phyloP scores from a whole-genome alignment of 2,888 invertebrate species.

The Drosophila emarginata region DNA sequence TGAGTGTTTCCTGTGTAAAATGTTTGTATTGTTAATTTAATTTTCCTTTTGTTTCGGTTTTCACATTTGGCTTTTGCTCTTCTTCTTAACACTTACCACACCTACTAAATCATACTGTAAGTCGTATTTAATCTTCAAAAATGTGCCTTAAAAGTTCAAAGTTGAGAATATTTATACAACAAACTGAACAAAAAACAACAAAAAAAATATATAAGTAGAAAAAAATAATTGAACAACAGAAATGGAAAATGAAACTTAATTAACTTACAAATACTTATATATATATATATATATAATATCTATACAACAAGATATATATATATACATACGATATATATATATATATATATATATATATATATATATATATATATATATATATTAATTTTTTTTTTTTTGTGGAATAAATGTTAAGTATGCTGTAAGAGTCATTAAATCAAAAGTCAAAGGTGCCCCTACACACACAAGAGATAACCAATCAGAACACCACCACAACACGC shows the following conservation, averaged over 20 bases:
- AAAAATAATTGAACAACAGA: constrained; percentile 5
- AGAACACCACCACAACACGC: neutral
- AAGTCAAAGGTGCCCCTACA: constrained; percentile 29
- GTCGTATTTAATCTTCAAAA: constrained; percentile 56
- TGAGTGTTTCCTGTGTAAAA: constrained; percentile 23
- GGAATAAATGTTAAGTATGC: neutral
- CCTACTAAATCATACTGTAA: constrained; percentile 44
- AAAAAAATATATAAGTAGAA: too few relatives aligned
- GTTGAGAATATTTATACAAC: constrained; percentile 15
- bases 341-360: constrained; percentile 23
- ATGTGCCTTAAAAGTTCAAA: constrained; percentile 75
- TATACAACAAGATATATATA: constrained; percentile 19
- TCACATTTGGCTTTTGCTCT: constrained; percentile 31
- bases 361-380: constrained; percentile 18
- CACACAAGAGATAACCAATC: constrained; percentile 14
- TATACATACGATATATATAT: too few relatives aligned
- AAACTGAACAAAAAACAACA: constrained; percentile 11
- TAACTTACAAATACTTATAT: constrained; percentile 5
- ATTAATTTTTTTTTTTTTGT: neutral
- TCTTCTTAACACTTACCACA: constrained; percentile 27
- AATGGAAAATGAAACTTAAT: constrained; percentile 13
- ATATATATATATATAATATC: too few relatives aligned
- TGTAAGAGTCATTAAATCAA: constrained; percentile 30
- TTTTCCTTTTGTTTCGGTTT: constrained; percentile 23
- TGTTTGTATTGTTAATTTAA: neutral